Conservation (phyloP, 2,113 vertebrate genomes). For the Microcebus lehilahytsara region DNA sequence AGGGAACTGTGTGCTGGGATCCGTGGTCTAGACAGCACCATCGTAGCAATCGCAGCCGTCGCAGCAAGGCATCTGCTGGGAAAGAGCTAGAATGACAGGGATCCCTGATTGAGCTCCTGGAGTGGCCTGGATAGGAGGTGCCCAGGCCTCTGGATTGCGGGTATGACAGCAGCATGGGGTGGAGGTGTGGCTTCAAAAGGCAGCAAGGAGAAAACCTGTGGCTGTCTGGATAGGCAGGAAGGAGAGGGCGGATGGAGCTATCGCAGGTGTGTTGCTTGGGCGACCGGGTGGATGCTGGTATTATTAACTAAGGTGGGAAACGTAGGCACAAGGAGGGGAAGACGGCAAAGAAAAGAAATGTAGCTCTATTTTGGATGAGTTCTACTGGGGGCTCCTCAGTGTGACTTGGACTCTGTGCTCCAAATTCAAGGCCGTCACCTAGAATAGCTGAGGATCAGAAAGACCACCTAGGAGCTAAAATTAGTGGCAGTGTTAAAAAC, state of each 20-base stretch:
- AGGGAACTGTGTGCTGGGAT: not conserved
- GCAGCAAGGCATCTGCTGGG: not conserved
- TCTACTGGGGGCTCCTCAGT: not conserved
- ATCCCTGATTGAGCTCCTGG: not conserved
- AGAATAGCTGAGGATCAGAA: not conserved
- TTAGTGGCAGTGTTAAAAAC: not conserved
- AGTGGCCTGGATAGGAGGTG: too few relatives aligned
- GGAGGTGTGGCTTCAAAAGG: fast-evolving
- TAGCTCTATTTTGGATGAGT: not conserved
- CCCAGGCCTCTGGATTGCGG: fast-evolving
- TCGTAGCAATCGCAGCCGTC: fast-evolving
- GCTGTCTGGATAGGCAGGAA: fast-evolving
- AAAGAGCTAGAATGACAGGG: not conserved
- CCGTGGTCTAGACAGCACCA: not conserved
- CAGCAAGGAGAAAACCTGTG: not conserved
- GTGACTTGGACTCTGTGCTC: not conserved
- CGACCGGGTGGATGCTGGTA: too few relatives aligned
- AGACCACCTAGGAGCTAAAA: not conserved
- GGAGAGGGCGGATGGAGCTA: fast-evolving
- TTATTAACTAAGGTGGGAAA: not conserved
- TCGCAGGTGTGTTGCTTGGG: fast-evolving
- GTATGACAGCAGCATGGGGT: fast-evolving
- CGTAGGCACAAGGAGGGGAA: not conserved
- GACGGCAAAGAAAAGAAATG: not conserved
- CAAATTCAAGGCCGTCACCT: not conserved